phyloP scores from a whole-genome alignment of 1,140 invertebrate genomes.

The Centruroides vittatus region DNA sequence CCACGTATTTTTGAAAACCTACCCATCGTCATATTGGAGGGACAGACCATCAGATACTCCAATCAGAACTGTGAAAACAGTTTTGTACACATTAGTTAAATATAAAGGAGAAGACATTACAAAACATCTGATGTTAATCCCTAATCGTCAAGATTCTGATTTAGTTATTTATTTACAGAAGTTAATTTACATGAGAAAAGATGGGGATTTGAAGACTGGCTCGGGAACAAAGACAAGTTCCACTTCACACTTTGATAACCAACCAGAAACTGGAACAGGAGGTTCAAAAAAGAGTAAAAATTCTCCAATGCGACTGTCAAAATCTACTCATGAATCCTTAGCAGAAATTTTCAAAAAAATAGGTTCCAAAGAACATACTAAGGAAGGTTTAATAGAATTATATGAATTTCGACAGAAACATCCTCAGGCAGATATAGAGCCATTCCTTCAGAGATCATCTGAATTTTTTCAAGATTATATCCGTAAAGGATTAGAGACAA shows the following conservation, averaged over 20 bases:
- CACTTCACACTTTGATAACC: background rate
- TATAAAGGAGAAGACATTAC: slow-evolving; percentile 42
- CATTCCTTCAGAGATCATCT: slow-evolving; percentile 73
- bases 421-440: slow-evolving; percentile 80
- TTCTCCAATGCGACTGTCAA: slow-evolving; percentile 39
- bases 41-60: slow-evolving; percentile 57
- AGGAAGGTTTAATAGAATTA: slow-evolving; percentile 70
- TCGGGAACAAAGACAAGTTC: slow-evolving; percentile 20
- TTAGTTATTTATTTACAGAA: slow-evolving; percentile 62
- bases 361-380: slow-evolving; percentile 70
- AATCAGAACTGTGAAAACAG: slow-evolving; percentile 75
- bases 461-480: slow-evolving; percentile 88
- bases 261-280: no score
- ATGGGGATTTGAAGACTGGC: slow-evolving; percentile 22
- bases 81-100: slow-evolving; percentile 63
- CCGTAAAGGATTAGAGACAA: slow-evolving; percentile 64
- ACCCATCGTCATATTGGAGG: slow-evolving; percentile 65
- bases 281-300: slow-evolving; percentile 8
- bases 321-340: slow-evolving; percentile 62
- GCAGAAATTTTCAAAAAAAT: slow-evolving; percentile 86
- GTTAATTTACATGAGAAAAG: slow-evolving; percentile 35
- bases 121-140: slow-evolving; percentile 59
- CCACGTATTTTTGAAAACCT: slow-evolving; percentile 69
- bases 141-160: slow-evolving; percentile 63
- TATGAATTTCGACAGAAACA: slow-evolving; percentile 81